phyloP scores from a whole-genome alignment of 64 coral and sea anemone species.

The Acropora yongei region DNA sequence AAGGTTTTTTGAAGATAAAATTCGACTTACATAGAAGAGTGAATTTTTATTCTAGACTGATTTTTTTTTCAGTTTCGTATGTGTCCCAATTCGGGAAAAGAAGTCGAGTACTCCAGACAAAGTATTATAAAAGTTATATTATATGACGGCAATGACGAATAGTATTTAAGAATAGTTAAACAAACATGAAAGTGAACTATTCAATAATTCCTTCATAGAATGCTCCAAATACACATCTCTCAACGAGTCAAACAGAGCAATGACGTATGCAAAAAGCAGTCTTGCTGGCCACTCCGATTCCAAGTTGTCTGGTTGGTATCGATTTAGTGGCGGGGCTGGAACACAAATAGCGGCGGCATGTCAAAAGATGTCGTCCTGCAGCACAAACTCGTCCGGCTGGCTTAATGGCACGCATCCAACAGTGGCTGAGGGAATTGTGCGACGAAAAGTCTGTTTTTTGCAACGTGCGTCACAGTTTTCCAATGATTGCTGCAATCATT shows the following conservation, averaged over 20 bases:
- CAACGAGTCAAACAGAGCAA: neutral
- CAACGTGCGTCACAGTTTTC: neutral
- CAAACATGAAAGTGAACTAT: no score
- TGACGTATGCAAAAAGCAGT: neutral
- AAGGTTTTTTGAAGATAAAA: neutral
- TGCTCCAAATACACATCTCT: constrained; percentile 13
- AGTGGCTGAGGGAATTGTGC: constrained; percentile 15
- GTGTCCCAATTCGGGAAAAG: neutral
- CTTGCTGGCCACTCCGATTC: neutral
- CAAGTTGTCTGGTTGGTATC: constrained; percentile 14
- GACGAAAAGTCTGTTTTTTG: neutral
- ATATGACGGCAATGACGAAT: no score
- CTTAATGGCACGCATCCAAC: neutral
- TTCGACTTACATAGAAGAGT: neutral
- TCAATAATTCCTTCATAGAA: neutral
- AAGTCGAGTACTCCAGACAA: neutral
- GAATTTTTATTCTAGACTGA: constrained; percentile 1
- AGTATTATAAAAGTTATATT: neutral
- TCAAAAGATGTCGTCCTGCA: neutral
- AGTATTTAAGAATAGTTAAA: no score
- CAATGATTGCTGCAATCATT: neutral
- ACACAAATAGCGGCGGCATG: neutral
- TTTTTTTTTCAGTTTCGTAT: constrained; percentile 7
- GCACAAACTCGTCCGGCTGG: neutral
- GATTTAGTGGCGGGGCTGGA: constrained; percentile 5